Conservation (phyloP, 2,888 invertebrate species). For the Anarsia innoxiella region DNA sequence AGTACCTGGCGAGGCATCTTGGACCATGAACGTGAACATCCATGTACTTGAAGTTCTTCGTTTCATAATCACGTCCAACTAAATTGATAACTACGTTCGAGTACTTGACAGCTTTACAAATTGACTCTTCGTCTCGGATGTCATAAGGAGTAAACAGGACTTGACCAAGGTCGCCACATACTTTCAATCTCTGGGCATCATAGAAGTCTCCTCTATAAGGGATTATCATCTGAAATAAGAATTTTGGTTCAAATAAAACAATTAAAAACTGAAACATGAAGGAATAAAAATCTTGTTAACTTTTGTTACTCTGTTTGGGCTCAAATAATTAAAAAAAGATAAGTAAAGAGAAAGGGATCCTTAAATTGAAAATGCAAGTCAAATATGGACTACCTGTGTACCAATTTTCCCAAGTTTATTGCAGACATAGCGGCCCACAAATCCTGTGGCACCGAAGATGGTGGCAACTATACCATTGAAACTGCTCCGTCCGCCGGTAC, state of each 20-base stretch:
- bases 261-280: too few species aligned
- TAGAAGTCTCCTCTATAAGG: constrained; percentile 94
- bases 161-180: constrained; percentile 96
- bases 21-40: constrained; percentile 94
- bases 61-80: constrained; percentile 94
- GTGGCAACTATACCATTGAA: constrained; percentile 99
- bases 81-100: constrained; percentile 98
- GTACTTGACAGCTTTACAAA: constrained; percentile 89
- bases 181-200: constrained; percentile 84
- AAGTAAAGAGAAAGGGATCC: too few species aligned
- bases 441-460: constrained; percentile 95
- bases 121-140: constrained; percentile 88
- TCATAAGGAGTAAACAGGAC: constrained; percentile 91
- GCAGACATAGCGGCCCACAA: constrained; percentile 90
- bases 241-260: too few species aligned
- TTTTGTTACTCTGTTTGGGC: too few species aligned
- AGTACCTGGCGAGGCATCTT: constrained; percentile 85
- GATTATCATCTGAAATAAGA: constrained; percentile 83
- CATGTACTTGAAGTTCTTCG: constrained; percentile 89
- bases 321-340: too few species aligned
- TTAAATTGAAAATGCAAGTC: too few species aligned
- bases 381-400: constrained; percentile 76
- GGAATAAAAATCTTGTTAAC: too few species aligned
- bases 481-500: constrained; percentile 94
- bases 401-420: constrained; percentile 93